phyloP scores from a whole-genome alignment of 2,113 vertebrate genomes.

The Chaenogobius annularis region DNA sequence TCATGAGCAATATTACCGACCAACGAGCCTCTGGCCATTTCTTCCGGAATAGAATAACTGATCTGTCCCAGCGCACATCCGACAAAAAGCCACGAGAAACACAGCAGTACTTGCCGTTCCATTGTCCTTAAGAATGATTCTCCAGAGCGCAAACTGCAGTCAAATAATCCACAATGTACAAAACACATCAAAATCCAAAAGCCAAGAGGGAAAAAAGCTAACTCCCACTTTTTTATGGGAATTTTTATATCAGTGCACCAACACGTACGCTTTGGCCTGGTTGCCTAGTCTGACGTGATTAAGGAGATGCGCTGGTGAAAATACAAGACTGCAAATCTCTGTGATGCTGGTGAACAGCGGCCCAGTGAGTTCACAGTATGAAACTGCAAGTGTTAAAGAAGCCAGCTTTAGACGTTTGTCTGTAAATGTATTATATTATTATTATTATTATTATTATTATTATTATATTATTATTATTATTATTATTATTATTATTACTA shows the following conservation, averaged over 20 bases:
- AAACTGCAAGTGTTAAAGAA: background rate
- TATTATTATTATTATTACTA: no score
- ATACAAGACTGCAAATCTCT: background rate
- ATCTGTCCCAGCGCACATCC: conserved; percentile 16
- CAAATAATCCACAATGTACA: background rate
- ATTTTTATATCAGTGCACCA: background rate
- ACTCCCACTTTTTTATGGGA: background rate
- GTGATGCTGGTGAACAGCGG: background rate
- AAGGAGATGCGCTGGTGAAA: background rate
- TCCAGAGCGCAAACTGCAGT: background rate
- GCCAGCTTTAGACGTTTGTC: no score
- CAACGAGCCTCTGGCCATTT: conserved; percentile 56
- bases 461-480: no score
- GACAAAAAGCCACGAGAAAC: conserved; percentile 20
- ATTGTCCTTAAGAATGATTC: conserved; percentile 34
- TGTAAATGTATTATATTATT: no score
- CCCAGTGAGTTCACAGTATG: background rate
- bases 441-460: no score
- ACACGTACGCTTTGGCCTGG: background rate
- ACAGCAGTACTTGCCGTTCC: conserved; percentile 62
- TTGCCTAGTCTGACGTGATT: background rate
- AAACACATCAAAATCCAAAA: background rate
- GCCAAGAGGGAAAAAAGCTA: background rate
- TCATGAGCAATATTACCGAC: conserved; percentile 56
- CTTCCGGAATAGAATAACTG: conserved; percentile 53